phyloP scores from a whole-genome alignment of 2,113 vertebrate genomes.

The Zosterops japonicus region DNA sequence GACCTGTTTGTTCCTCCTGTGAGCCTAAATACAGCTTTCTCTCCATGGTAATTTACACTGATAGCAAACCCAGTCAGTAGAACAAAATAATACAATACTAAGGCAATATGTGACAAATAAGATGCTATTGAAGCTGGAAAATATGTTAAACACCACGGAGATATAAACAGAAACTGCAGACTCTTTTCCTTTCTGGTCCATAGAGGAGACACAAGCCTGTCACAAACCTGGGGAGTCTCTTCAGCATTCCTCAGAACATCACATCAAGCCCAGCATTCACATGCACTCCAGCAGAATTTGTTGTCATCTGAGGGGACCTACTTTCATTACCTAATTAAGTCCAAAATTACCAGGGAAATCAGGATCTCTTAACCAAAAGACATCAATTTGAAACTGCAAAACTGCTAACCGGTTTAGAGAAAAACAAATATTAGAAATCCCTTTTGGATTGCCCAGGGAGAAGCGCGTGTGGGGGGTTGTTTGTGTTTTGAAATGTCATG shows the following conservation, averaged over 20 bases:
- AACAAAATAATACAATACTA: background rate
- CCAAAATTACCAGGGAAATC: background rate
- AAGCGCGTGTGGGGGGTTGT: rapidly evolving
- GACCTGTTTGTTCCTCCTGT: background rate
- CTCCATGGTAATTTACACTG: background rate
- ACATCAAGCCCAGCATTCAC: background rate
- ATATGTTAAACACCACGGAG: background rate
- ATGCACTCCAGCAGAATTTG: background rate
- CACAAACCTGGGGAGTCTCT: background rate
- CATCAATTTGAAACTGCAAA: background rate
- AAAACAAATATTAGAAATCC: background rate
- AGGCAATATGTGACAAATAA: background rate
- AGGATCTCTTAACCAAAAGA: background rate
- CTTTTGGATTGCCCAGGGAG: background rate
- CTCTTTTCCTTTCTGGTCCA: background rate
- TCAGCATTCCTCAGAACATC: background rate
- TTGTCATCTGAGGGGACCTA: background rate
- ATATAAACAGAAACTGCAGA: background rate
- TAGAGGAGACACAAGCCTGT: background rate
- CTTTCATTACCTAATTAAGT: background rate
- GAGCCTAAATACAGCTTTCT: background rate
- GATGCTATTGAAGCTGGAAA: background rate
- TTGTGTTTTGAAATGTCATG: background rate
- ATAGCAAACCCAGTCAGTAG: background rate
- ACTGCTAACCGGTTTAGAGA: background rate